Base-by-base conservation (phyloP, 1,140 invertebrate genomes). In the Brachionus paranguensis region DNA sequence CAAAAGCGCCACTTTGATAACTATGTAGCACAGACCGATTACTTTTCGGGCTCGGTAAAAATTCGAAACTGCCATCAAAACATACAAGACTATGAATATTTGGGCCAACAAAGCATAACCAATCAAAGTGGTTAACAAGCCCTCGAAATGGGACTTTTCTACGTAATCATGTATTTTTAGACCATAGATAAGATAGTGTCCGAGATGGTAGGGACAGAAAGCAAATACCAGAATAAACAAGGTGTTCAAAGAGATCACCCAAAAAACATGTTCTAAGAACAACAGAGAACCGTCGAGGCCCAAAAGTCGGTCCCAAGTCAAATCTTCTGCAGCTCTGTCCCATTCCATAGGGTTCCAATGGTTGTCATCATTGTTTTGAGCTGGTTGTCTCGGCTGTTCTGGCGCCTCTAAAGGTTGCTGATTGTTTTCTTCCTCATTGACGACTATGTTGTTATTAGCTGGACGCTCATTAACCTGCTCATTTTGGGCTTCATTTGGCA, bases 321-420 rank as follows among this genome's bases (percentile, higher is more conserved):
- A 88, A 88, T 99, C 97, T 87, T 99, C 97, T 33, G 94, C 95
- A 0, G 95, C 96, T 86, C 96, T 90, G 88, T 99, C 96, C 96
- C 96, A 98, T 87, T 98, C 96, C 91, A 98, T 96, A 1, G 95
- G 95, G 90, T 98, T 98, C 96, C 96, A 98, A 86, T 97, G 96
- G 50, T 89, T 89, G 27, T 94, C 95, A 88, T 97, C 96, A 90
- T 86, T 76, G 47, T 83, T 83, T 70, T 60, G 81, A 14, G 10
- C 55, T 55, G 65, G 50, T 55, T 91, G 84, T 87, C 88, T 91
- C 0, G n/a, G 45, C n/a, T 27, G 12, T 11, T n/a, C 53, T 70
- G 53, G 78, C 6, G n/a, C 27, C 7, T 29, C 33, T 11, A 24
- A 41, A 24, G 20, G 5, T 85, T 76, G 43, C 85, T 87, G 88